A percentile compares a stretch with the other conserved stretches of the same genome.
These are phyloP conservation scores for Prunella strophiata DNA, from an alignment of 2,797 vertebrate species.

Conservation along the genomic window DNA sequence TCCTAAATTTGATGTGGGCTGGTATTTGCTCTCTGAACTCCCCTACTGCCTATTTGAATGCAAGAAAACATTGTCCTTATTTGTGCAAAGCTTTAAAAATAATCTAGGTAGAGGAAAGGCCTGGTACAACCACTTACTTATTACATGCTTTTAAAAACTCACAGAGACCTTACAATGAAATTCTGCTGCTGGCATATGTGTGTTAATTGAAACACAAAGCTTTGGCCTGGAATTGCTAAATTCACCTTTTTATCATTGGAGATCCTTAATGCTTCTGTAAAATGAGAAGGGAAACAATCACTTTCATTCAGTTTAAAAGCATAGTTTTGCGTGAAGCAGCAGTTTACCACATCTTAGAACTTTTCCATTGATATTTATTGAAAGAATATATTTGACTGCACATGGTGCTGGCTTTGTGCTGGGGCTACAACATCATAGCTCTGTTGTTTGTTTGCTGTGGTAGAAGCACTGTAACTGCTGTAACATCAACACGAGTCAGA, in stretches of 20 bases:
- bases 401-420: background rate
- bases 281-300: background rate
- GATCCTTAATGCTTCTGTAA: background rate
- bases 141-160: background rate
- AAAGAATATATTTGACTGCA: background rate
- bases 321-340: background rate
- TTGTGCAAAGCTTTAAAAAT: background rate
- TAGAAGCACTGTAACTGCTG: background rate
- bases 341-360: background rate
- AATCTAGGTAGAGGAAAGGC: background rate
- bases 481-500: background rate
- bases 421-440: rapidly evolving
- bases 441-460: background rate
- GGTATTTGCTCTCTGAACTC: background rate
- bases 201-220: background rate
- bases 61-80: background rate
- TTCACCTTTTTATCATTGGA: background rate
- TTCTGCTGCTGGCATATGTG: background rate
- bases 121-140: background rate
- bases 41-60: background rate
- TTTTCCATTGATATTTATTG: background rate
- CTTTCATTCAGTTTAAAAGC: background rate
- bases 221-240: background rate
- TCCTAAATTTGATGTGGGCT: background rate
- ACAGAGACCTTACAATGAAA: background rate